Evolutionary conservation across 1,140 invertebrate genomes (phyloP), one percentile per base, ranked within the genome.

Genomic region (Tetramorium parvispinum): DNA sequence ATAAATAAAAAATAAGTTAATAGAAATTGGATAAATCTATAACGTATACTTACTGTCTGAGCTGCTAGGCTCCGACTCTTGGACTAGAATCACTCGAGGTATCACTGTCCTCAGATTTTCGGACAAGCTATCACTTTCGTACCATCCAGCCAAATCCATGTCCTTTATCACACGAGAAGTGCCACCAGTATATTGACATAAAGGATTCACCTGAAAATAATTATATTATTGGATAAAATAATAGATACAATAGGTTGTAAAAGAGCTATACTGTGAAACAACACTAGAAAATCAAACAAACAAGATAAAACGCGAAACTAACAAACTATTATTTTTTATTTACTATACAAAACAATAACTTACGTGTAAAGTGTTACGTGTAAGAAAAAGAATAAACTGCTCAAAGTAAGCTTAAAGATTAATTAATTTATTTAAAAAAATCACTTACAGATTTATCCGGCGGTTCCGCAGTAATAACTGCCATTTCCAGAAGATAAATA

Each of bases 401-500:
- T 27, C 49, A 63, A 37, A 46, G n/a, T 7, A 82, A 27, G 6
- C 32, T 10, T 24, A 79, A 24, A 49, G 1, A 40, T 43, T 16
- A 53, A 24, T 77, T 10, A 1, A 24, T 66, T 65, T 21, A n/a
- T 5, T 63, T 18, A 16, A 55, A 70, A 24, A 3, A 78, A 65
- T 70, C 85, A 83, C 91, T 93, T 91, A 95, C 95, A 55, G 92
- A 92, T 93, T 95, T 92, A 77, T 93, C 91, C 49, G 96, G 95
- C 86, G 96, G 93, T 79, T 96, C 96, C 82, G 96, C 96, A 78
- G 97, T 96, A 92, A 97, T 96, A 24, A 98, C 95, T 37, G 98
- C 97, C 94, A 98, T 96, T 94, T 98, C 98, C 40, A 99, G 95
- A 59, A 99, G 96, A 94, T 98, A 99, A 46, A 99, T 96, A 73